Conservation (phyloP, 2,113 vertebrate genomes). For the Corvus cornix region DNA sequence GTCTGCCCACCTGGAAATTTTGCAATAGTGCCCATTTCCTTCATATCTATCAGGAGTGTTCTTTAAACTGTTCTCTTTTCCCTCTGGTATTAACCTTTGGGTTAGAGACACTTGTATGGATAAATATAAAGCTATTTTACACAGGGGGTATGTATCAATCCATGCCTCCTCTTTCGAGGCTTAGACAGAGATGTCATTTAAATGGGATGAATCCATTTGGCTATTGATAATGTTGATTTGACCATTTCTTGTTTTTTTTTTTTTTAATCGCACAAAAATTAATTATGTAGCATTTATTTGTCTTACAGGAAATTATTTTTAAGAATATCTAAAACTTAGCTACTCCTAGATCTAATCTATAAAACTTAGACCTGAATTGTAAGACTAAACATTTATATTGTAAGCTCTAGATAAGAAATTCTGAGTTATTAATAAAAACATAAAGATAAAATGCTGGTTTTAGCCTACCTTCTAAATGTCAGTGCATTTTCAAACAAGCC, state of each 20-base stretch:
- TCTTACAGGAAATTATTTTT: not conserved
- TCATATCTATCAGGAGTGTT: not conserved
- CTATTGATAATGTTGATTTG: not conserved
- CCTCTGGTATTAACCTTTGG: not conserved
- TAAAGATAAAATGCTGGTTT: not conserved
- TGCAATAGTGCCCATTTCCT: not conserved
- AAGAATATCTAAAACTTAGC: not conserved
- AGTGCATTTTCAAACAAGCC: not conserved
- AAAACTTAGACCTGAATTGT: not conserved
- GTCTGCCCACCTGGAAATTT: not conserved
- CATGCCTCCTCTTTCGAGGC: not conserved
- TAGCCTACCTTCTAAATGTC: not conserved
- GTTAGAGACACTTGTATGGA: not conserved
- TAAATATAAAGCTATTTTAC: not conserved
- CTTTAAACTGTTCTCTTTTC: not conserved
- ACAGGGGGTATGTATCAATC: not conserved
- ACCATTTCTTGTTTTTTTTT: not conserved
- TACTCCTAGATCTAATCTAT: not conserved
- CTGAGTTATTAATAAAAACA: not conserved
- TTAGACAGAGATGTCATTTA: not conserved
- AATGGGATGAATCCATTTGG: not conserved
- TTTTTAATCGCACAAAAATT: not conserved
- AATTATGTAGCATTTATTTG: not conserved
- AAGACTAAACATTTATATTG: not conserved
- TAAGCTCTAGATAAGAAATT: not conserved